These are phyloP conservation scores for Panopea generosa DNA, from an alignment of 2,888 invertebrate genomes.

Conservation along the genomic window DNA sequence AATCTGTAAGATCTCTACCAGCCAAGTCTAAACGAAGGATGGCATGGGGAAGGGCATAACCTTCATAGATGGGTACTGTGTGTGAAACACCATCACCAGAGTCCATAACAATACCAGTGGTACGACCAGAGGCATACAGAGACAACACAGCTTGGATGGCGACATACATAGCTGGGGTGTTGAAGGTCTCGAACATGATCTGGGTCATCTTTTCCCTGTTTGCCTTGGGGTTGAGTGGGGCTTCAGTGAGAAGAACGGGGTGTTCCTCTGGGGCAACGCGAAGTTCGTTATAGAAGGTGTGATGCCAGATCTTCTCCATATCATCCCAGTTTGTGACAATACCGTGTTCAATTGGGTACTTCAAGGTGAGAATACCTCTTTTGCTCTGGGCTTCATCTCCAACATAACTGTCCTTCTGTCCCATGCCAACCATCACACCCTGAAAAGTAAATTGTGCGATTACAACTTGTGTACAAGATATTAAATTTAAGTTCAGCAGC, in stretches of 20 bases:
- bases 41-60: slow-evolving; percentile 86
- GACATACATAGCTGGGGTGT: slow-evolving; percentile 95
- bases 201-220: slow-evolving; percentile 97
- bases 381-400: slow-evolving; percentile 82
- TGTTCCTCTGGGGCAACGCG: slow-evolving; percentile 98
- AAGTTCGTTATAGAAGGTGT: slow-evolving; percentile 87
- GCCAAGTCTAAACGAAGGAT: slow-evolving; percentile 70
- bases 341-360: slow-evolving; percentile 82
- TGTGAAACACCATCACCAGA: slow-evolving; percentile 97
- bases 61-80: slow-evolving; percentile 91
- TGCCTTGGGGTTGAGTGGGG: slow-evolving; percentile 93
- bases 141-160: slow-evolving; percentile 97
- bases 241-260: slow-evolving; percentile 95
- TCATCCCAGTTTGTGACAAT: slow-evolving; percentile 83
- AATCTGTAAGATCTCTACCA: slow-evolving; percentile 81
- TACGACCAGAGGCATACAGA: slow-evolving; percentile 96
- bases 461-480: too few species aligned
- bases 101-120: slow-evolving; percentile 96
- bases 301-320: slow-evolving; percentile 84
- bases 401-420: slow-evolving; percentile 80
- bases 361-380: slow-evolving; percentile 81
- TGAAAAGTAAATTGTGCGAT: slow-evolving; percentile 49
- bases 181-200: slow-evolving; percentile 87
- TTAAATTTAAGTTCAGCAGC: too few species aligned
- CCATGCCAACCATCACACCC: slow-evolving; percentile 79